phyloP scores from a whole-genome alignment of 64 coral and sea anemone genomes.

The Stichodactyla helianthus region DNA sequence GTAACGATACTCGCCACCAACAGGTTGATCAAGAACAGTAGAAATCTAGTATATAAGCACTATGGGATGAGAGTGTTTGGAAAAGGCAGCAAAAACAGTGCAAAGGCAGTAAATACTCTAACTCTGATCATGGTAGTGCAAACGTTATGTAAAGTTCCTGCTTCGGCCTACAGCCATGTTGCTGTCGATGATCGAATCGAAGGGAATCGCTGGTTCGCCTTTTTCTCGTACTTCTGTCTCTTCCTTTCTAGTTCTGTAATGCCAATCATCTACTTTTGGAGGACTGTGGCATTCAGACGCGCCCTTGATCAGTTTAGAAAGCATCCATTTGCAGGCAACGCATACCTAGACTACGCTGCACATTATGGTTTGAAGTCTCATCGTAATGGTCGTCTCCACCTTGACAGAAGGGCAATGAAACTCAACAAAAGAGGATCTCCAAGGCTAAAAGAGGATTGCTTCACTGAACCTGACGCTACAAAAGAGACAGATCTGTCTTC shows the following conservation, averaged over 20 bases:
- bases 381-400: conserved; percentile 11
- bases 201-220: conserved; percentile 25
- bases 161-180: conserved; percentile 8
- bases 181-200: conserved; percentile 7
- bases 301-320: neutral
- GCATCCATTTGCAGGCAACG: conserved; percentile 5
- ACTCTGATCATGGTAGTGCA: conserved; percentile 8
- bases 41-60: neutral
- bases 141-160: conserved; percentile 13
- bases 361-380: neutral
- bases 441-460: neutral
- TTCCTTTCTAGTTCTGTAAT: conserved; percentile 15
- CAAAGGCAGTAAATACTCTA: neutral
- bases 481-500: neutral
- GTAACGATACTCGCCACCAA: neutral
- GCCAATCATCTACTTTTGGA: conserved; percentile 7
- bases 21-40: conserved; percentile 9
- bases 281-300: conserved; percentile 1
- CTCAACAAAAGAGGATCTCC: neutral
- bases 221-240: conserved; percentile 12
- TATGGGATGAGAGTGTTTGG: neutral
- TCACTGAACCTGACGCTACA: neutral
- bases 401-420: neutral
- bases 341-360: conserved; percentile 13
- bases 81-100: neutral